These are phyloP conservation scores for Charaxes varanes DNA, from an alignment of 1,140 invertebrate genomes.

Conservation along the genomic window DNA sequence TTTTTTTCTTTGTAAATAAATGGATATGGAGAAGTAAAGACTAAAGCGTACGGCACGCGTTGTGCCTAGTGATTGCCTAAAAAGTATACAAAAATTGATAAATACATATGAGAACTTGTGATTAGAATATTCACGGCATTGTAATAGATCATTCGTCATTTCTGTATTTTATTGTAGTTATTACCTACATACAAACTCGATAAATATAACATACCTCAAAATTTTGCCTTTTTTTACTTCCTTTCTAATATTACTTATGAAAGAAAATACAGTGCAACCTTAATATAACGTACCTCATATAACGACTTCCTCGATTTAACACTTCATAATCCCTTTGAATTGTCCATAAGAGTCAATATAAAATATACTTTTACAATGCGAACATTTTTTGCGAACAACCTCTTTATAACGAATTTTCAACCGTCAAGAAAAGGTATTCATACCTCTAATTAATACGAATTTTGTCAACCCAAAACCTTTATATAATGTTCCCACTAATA, in stretches of 20 bases:
- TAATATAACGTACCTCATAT: neutral
- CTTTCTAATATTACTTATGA: neutral
- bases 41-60: slow-evolving; percentile 52
- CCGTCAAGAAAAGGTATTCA: too few species aligned
- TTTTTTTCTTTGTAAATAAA: slow-evolving; percentile 42
- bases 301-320: too few species aligned
- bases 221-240: slow-evolving; percentile 50
- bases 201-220: slow-evolving; percentile 72
- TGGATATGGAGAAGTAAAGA: slow-evolving; percentile 58
- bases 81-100: slow-evolving; percentile 60
- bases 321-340: too few species aligned
- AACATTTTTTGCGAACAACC: too few species aligned
- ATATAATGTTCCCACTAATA: too few species aligned
- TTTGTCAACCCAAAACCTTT: too few species aligned
- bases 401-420: too few species aligned
- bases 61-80: slow-evolving; percentile 61
- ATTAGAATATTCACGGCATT: slow-evolving; percentile 61
- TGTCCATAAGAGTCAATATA: too few species aligned
- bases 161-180: slow-evolving; percentile 71
- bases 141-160: slow-evolving; percentile 66
- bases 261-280: neutral
- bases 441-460: too few species aligned
- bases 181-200: slow-evolving; percentile 71
- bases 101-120: slow-evolving; percentile 69
- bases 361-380: too few species aligned